Conservation (phyloP, 2,797 vertebrate genomes). For the Austrolebias charrua region DNA sequence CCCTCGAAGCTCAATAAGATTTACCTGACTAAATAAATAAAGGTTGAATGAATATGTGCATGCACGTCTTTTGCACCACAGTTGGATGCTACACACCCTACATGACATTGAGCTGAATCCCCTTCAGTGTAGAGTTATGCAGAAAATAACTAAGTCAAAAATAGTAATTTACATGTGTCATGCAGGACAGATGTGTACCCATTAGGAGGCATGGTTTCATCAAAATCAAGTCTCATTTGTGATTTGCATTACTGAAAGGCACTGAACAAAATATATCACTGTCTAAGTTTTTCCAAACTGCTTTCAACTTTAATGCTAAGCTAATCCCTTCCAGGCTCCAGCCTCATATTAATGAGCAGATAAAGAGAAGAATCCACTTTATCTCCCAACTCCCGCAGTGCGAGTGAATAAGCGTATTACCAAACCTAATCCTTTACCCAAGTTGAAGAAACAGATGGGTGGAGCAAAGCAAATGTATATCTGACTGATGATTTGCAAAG, state of each 20-base stretch:
- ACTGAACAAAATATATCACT: neutral
- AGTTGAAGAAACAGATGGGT: neutral
- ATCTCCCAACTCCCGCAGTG: conserved; percentile 5
- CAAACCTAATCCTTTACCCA: conserved; percentile 17
- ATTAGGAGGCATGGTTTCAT: neutral
- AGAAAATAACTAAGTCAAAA: too few species aligned
- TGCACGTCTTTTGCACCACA: too few species aligned
- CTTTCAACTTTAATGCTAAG: conserved; percentile 7
- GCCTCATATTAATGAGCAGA: conserved; percentile 9
- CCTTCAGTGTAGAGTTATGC: too few species aligned
- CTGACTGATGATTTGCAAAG: neutral
- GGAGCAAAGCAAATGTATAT: conserved; percentile 9
- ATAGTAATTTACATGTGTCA: too few species aligned
- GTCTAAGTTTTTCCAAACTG: neutral
- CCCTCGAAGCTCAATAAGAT: too few species aligned
- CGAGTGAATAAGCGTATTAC: conserved; percentile 4
- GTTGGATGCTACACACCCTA: too few species aligned
- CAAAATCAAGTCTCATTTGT: neutral
- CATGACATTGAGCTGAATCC: too few species aligned
- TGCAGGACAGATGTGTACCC: conserved; percentile 1
- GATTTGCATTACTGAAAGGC: conserved; percentile 1
- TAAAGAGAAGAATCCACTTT: conserved; percentile 13
- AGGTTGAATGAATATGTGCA: too few species aligned
- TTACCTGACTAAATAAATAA: too few species aligned
- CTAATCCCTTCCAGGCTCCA: conserved; percentile 5